Evolutionary conservation across 30 jellyfish, hydroid and myxozoan genomes (phyloP), one percentile per base, ranked within the genome.

Genomic region (Aurelia sp.): DNA sequence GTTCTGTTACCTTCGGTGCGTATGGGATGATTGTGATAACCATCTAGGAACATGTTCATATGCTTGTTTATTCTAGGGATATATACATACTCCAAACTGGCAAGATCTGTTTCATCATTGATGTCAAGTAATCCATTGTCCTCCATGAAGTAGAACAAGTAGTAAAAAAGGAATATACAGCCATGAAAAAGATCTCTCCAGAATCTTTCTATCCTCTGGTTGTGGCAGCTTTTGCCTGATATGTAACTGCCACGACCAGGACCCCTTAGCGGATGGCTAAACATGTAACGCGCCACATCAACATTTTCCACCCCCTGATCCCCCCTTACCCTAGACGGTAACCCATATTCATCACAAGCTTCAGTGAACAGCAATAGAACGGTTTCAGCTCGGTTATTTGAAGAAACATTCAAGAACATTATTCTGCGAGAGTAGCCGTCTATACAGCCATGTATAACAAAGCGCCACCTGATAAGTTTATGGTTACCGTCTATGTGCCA

Each of bases 401-500:
- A 8, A 18, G 75, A 53, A 31, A 81, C 63, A 17, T 48, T 13
- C 13, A 62, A 18, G 64, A 61, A 79, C 81, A 79, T 48, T 19
- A 65, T 27, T 10, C 69, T 13, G 4, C 90, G 68, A 8, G 72
- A 61, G 65, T 41, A 79, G 19, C 90, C 81, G 35, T 79, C 90
- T 8, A 79, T 79, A 67, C 81, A 62, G 53, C 90, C 90, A 79
- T 63, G 82, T 12, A 60, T 51, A 22, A 79, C 82, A 58, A 79
- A 59, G 16, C 81, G 30, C 90, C 90, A 63, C 12, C 82, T 19
- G 5, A 65, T 79, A 8, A 79, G 55, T 41, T 79, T 79, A 27
- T 79, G 90, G 53, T 79, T 79, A 20, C 85, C 85, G 74, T 74
- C 85, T 40, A 74, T 9, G 53, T 74, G 85, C 85, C 85, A 74